Base-by-base conservation (phyloP, 2,797 vertebrate species). In the Hylomyscus alleni region DNA sequence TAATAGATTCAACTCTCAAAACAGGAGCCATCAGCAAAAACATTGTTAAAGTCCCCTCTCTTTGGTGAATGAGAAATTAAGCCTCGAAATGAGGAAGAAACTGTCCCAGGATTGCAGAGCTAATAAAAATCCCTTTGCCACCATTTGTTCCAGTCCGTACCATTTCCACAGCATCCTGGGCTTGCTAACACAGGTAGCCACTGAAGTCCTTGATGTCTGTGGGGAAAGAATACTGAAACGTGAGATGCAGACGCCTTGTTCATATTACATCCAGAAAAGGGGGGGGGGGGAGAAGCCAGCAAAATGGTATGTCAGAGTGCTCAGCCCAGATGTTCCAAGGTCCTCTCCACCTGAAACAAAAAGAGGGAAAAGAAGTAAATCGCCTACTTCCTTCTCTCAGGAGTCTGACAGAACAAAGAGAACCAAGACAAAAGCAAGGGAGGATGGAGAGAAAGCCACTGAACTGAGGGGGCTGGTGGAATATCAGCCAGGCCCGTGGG, bases 371-470 rank as follows among this genome's bases (percentile, higher is more conserved):
- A 50, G 31, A 47, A 91, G 77, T 67, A 83, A 95, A 85, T 83
- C n/a, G 29, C 37, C 58, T 37, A 69, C 29, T 93, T 93, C 87
- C 89, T 87, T 87, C 54, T 80, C 37, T 54, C 37, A 3, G 17
- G 93, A 98, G 84, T 60, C n/a, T 91, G 0, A 15, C 58, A 92
- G 60, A 88, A 96, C 94, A 94, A 96, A 97, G 88, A 67, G 87
- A 10, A 13, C 24, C 0, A 0, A 93, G 97, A 98, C 89, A 60
- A 97, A 96, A 97, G 24, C 14, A 11, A 90, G 93, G 83, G 20
- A 60, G 58, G 58, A 67, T 58, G 95, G 97, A 96, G 96, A 26
- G 92, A 94, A 88, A 75, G 94, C 91, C 0, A 3, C 67, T 54
- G 78, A 94, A 44, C 83, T 75, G 37, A 14, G 5, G 17, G 17